Conservation (phyloP, 2,888 invertebrate species). For the Agonum fuliginosum region DNA sequence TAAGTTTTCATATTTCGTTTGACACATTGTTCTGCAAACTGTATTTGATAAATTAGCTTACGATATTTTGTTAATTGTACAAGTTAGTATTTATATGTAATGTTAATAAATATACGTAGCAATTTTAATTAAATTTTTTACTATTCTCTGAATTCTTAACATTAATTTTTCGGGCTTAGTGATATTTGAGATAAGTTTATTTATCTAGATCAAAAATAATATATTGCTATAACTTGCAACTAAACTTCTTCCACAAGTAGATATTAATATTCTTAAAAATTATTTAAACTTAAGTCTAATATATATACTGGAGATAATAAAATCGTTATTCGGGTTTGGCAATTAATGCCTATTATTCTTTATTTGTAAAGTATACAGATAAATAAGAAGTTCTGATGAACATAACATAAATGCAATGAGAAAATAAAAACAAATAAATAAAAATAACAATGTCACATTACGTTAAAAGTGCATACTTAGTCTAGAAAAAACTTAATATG, state of each 20-base stretch:
- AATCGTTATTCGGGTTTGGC: conserved; percentile 6
- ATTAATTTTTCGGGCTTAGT: too few species aligned
- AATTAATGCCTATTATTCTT: conserved; percentile 12
- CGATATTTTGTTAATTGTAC: conserved; percentile 53
- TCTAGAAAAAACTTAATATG: conserved; percentile 22
- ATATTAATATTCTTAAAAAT: too few species aligned
- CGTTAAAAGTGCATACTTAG: background rate
- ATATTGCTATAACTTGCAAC: too few species aligned
- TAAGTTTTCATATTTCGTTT: conserved; percentile 32
- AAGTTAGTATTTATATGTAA: conserved; percentile 54
- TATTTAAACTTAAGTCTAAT: too few species aligned
- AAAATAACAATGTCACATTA: conserved; percentile 34
- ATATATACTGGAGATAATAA: too few species aligned
- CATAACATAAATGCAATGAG: conserved; percentile 28
- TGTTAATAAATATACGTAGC: conserved; percentile 55
- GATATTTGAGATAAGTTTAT: background rate
- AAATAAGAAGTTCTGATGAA: conserved; percentile 13
- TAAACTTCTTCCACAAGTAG: too few species aligned
- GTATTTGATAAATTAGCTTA: conserved; percentile 28
- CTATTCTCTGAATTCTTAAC: background rate
- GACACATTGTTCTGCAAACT: conserved; percentile 8
- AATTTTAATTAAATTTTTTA: conserved; percentile 17
- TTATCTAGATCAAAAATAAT: background rate
- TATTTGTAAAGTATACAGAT: conserved; percentile 36
- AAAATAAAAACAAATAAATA: conserved; percentile 22